These are phyloP conservation scores for Epizoanthus fatuus DNA, from an alignment of 92 coral and sea anemone species.

Conservation along the genomic window DNA sequence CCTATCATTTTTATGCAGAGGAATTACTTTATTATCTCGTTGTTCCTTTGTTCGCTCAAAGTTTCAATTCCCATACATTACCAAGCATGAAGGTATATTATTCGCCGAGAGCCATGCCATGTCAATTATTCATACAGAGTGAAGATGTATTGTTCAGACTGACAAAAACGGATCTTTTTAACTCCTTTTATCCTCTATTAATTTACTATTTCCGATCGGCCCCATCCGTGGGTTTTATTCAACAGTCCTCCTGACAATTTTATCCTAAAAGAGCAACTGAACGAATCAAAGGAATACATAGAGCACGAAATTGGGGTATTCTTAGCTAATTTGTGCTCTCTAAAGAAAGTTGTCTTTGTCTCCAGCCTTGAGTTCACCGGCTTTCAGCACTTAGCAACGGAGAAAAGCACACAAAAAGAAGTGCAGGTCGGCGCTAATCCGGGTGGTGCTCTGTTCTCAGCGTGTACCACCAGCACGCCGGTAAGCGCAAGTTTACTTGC, in stretches of 20 bases:
- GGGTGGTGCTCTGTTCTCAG: slow-evolving; percentile 17
- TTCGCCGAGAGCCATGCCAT: slow-evolving; percentile 83
- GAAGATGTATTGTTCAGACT: slow-evolving; percentile 28
- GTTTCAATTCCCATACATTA: slow-evolving; percentile 41
- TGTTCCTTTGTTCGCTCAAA: slow-evolving; percentile 31
- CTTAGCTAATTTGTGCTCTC: slow-evolving; percentile 12
- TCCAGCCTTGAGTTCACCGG: slow-evolving; percentile 24
- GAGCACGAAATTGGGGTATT: background rate
- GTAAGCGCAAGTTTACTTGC: background rate
- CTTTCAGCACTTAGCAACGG: slow-evolving; percentile 52
- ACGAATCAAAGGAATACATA: background rate
- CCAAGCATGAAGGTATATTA: slow-evolving; percentile 73
- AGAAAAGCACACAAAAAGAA: slow-evolving; percentile 15
- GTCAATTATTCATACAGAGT: slow-evolving; percentile 92
- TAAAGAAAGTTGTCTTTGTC: slow-evolving; percentile 29
- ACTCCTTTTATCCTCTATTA: slow-evolving; percentile 1
- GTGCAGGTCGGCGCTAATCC: background rate
- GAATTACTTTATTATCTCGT: background rate
- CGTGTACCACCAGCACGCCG: slow-evolving; percentile 11
- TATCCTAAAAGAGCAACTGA: background rate
- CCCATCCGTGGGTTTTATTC: background rate
- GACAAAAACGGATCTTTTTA: slow-evolving; percentile 12
- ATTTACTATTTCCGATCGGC: background rate
- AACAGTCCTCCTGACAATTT: background rate
- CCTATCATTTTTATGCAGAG: background rate